Conservation (phyloP, 2,113 vertebrate species). For the Lagenorhynchus albirostris region DNA sequence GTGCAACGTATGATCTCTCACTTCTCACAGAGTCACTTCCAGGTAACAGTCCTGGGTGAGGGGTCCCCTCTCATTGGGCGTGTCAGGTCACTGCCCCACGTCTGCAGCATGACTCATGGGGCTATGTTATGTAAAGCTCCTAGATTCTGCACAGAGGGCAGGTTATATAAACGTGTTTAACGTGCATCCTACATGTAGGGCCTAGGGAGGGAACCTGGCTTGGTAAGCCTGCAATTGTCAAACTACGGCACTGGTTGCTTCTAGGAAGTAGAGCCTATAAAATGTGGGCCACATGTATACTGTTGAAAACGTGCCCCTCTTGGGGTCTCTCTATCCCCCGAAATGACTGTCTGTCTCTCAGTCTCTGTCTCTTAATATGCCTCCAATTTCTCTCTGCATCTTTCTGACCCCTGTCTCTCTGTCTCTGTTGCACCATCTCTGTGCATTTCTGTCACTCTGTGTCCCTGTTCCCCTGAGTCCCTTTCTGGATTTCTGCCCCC, state of each 20-base stretch:
- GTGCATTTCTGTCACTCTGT: not conserved
- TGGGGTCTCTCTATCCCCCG: not conserved
- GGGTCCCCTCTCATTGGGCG: not conserved
- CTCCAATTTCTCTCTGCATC: not conserved
- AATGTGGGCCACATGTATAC: not conserved
- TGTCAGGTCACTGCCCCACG: slow-evolving; percentile 43
- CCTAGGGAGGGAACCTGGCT: slow-evolving; percentile 6
- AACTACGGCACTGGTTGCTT: not conserved
- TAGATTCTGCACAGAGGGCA: slow-evolving; percentile 55
- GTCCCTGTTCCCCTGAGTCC: not conserved
- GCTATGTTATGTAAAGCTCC: slow-evolving; percentile 65
- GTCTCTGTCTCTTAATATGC: not conserved
- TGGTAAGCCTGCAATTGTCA: not conserved
- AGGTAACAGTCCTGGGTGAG: not conserved
- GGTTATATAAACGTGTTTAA: slow-evolving; percentile 60
- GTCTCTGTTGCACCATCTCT: not conserved
- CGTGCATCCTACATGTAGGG: slow-evolving; percentile 15
- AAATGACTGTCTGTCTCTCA: not conserved
- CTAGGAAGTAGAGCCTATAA: not conserved
- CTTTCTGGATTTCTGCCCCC: not conserved
- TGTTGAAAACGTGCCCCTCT: not conserved
- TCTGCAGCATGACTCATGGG: slow-evolving; percentile 52
- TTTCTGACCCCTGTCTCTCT: not conserved
- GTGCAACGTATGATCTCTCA: not conserved
- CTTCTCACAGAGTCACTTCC: not conserved